Evolutionary conservation across 2,888 invertebrate genomes (phyloP), one percentile per base, ranked within the genome.

Genomic region (Rhamnusium bicolor): DNA sequence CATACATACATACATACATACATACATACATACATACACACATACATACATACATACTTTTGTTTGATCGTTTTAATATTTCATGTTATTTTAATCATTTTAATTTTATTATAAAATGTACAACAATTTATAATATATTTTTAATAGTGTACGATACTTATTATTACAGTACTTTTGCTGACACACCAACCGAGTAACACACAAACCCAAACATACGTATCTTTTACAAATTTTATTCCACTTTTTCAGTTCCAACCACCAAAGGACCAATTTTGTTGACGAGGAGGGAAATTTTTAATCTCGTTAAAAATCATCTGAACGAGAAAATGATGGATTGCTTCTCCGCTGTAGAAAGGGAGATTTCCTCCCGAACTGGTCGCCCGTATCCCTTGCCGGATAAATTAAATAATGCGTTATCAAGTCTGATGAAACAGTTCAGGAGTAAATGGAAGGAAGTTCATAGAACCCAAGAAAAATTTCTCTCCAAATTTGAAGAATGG

Each of bases 261-360:
- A 32, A 32, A 32, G 32, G 32, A 32, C 32, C 10, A 53, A 53
- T 53, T 53, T 53, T 18, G 16, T 53, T 53, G 53, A 14, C 18
- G 53, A 53, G 19, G 18, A 53, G 16, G 53, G 18, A 53, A 53
- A 53, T 53, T 53, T 53, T 10, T 47, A 19, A 53, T 14, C 53
- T 18, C 16, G 16, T 16, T 16, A 16, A 18, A 53, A 16, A 12
- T 53, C 53, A 19, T 6, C 5, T 49, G n/a, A 53, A 53, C 5
- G 18, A 16, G 6, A 19, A 18, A 14, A 53, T 7, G 18, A 53
- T 19, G 14, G 18, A 16, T 16, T 53, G 16, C 12, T 16, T 18
- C 16, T 53, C 53, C 32, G 8, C 32, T 32, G 8, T 19, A 18
- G 19, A 53, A 7, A 18, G 14, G 16, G n/a, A 53, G 19, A 18